These are phyloP conservation scores for Andrena chrysosceles DNA, from an alignment of 2,888 invertebrate species.

Conservation along the genomic window DNA sequence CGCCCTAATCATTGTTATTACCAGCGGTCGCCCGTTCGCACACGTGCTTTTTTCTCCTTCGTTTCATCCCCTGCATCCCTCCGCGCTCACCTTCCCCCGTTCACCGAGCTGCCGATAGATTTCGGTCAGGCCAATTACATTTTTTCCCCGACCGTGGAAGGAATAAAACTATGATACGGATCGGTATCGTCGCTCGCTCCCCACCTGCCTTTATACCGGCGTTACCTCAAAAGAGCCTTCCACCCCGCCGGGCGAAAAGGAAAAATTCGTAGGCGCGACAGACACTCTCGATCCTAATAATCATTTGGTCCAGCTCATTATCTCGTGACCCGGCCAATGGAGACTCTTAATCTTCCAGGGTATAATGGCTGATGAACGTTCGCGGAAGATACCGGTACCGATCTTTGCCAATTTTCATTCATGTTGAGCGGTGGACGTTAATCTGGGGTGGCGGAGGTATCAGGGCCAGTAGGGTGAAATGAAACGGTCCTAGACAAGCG, in stretches of 20 bases:
- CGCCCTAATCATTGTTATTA: constrained; percentile 83
- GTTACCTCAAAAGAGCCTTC: constrained; percentile 57
- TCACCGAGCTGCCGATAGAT: constrained; percentile 68
- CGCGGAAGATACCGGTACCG: constrained; percentile 47
- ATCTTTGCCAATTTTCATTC: constrained; percentile 29
- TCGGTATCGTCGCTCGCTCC: constrained; percentile 66
- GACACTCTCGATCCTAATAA: constrained; percentile 71
- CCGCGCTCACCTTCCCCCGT: constrained; percentile 5
- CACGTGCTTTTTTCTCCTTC: constrained; percentile 72
- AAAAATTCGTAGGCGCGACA: constrained; percentile 66
- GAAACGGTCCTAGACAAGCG: background rate
- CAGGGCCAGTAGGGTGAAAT: background rate
- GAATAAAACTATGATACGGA: constrained; percentile 73
- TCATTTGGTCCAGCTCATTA: constrained; percentile 58
- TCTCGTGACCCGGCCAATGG: constrained; percentile 51
- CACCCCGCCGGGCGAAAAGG: constrained; percentile 23
- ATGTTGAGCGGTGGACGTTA: background rate
- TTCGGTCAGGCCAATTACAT: constrained; percentile 76
- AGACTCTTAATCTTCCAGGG: constrained; percentile 42
- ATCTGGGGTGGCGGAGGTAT: background rate
- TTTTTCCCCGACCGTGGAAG: constrained; percentile 72
- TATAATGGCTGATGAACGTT: constrained; percentile 16
- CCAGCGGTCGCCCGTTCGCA: constrained; percentile 75
- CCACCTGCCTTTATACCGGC: constrained; percentile 70
- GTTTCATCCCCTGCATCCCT: constrained; percentile 66